Evolutionary conservation across 2,888 invertebrate genomes (phyloP).

Genomic region (Cryptocephalus moraei): DNA sequence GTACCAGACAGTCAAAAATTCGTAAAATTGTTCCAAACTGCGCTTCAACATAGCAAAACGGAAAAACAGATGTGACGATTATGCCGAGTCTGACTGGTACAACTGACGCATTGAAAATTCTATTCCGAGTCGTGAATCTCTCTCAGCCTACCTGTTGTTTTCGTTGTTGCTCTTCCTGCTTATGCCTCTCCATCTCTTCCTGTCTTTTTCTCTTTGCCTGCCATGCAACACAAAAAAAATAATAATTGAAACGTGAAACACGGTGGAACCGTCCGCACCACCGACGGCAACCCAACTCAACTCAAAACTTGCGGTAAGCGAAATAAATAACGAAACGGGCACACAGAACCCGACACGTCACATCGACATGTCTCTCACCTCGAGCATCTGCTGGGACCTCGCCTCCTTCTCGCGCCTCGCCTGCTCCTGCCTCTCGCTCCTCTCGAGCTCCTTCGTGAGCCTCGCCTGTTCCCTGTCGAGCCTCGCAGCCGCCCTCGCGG

Average conservation of each 20-base stretch:
- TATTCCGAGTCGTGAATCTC: no score
- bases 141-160: constrained; percentile 76
- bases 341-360: no score
- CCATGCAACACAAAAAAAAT: constrained; percentile 37
- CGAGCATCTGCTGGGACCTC: constrained; percentile 74
- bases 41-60: no score
- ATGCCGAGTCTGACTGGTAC: no score
- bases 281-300: no score
- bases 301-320: no score
- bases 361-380: constrained; percentile 50
- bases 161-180: constrained; percentile 73
- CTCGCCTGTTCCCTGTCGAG: constrained; percentile 58
- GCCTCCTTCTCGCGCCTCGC: constrained; percentile 72
- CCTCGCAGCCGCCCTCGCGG: constrained; percentile 64
- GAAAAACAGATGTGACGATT: no score
- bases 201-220: constrained; percentile 80
- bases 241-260: neutral
- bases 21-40: no score
- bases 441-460: constrained; percentile 61
- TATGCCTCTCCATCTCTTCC: constrained; percentile 75
- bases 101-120: no score
- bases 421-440: constrained; percentile 73
- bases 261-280: no score
- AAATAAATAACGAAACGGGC: no score
- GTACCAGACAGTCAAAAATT: no score